phyloP scores from a whole-genome alignment of 2,797 vertebrate genomes.

The Carduelis carduelis region DNA sequence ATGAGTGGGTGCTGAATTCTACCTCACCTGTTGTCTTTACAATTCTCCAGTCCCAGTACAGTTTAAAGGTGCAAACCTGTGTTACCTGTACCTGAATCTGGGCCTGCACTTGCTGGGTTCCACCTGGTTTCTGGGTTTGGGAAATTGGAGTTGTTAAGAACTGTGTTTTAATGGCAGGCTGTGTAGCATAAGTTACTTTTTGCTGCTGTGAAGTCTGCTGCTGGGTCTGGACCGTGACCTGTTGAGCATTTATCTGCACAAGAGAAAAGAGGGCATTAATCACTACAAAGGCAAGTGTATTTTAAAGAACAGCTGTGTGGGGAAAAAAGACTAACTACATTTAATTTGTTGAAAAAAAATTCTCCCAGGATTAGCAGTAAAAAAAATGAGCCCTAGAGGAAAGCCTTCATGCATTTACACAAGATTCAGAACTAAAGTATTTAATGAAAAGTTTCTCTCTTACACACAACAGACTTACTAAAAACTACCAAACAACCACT shows the following conservation, averaged over 20 bases:
- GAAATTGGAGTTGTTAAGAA: slow-evolving; percentile 82
- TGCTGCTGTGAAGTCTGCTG: slow-evolving; percentile 78
- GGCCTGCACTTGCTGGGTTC: slow-evolving; percentile 86
- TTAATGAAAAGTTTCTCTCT: background rate
- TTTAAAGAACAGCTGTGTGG: background rate
- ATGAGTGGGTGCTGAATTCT: background rate
- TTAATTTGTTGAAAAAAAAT: background rate
- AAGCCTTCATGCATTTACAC: background rate
- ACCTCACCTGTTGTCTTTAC: background rate
- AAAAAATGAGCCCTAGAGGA: background rate
- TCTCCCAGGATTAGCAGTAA: background rate
- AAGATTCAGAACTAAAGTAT: background rate
- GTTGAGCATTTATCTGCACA: slow-evolving; percentile 80
- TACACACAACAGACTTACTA: background rate
- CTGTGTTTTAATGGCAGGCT: slow-evolving; percentile 86
- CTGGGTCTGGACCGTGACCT: slow-evolving; percentile 84
- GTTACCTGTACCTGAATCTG: slow-evolving; percentile 73
- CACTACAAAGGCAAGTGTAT: background rate
- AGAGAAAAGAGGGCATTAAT: background rate
- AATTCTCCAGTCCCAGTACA: background rate
- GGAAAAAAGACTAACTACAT: background rate
- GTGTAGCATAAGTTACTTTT: slow-evolving; percentile 82
- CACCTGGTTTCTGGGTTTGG: slow-evolving; percentile 81
- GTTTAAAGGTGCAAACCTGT: background rate
- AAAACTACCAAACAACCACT: background rate